Evolutionary conservation across 2,888 invertebrate genomes (phyloP), one percentile per base, ranked within the genome.

Genomic region (Ceramica pisi): DNA sequence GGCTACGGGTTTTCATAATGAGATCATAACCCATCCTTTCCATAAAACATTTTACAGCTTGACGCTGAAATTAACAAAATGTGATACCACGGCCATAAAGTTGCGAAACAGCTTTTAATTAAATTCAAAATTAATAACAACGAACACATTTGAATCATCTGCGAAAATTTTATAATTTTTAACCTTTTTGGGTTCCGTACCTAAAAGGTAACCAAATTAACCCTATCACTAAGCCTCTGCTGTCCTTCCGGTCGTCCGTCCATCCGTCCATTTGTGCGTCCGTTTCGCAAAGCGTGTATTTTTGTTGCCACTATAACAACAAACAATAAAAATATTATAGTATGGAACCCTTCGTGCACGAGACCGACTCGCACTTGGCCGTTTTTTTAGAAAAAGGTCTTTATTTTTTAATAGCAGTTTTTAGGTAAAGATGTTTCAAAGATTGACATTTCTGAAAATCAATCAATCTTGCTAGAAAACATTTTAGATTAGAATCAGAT

Each of bases 11-110:
- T 26, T 16, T 41, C 8, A 8, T 23, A 70, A 51, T 51, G 14
- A 41, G 16, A 6, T 14, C 50, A 23, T 16, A 44, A 44, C 51
- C 7, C 23, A 53, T n/a, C n/a, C 19, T 35, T 51, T 16, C 12
- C 12, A 44, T 75, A 59, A 75, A 63, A 48, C 23, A 19, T 41
- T 75, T 75, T 35, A 63, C 31, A 35, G 21, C 26, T 50, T 7
- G 7, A 48, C 9, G n/a, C 23, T 26, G 21, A 66, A 56, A 71
- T 71, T 14, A 71, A 51, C 21, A 61, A 35, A 71, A 62, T 61
- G 57, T 2, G 21, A 41, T 46, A 51, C 41, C 16, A 31, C 7
- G 9, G 10, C 23, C 46, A 14, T 53, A 63, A 38, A 60, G 26
- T 55, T 46, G n/a, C 61, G 14, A 26, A 14, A 2, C 9, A 6